Evolutionary conservation across 2,797 vertebrate species (phyloP).

Genomic region (Steatocranus sp.): DNA sequence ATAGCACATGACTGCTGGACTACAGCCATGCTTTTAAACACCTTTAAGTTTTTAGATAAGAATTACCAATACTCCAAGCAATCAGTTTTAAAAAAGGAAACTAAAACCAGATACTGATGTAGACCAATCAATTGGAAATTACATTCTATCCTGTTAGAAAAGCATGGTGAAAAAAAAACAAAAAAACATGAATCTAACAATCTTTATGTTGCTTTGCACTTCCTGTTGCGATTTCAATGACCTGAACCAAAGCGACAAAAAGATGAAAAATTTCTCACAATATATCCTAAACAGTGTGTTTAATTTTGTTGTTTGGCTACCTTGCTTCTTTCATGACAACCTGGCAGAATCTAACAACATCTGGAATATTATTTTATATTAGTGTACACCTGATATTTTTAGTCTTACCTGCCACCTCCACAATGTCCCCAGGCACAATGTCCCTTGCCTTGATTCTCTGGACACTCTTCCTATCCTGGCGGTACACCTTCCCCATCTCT

Average conservation of each 20-base stretch:
- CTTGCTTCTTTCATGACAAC: background rate
- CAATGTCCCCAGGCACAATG: constrained; percentile 94
- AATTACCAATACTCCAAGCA: background rate
- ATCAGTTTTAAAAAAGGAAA: background rate
- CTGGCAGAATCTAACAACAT: background rate
- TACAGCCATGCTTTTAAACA: background rate
- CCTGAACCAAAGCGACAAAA: background rate
- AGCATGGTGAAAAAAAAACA: background rate
- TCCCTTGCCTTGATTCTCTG: constrained; percentile 98
- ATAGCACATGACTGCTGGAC: background rate
- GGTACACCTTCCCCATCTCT: constrained; percentile 98
- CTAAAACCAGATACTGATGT: background rate
- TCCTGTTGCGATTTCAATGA: background rate
- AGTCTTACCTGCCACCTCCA: constrained; percentile 93
- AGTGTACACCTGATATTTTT: background rate
- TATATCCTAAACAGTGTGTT: background rate
- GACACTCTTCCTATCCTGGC: constrained; percentile 95
- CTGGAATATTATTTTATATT: background rate
- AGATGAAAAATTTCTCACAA: background rate
- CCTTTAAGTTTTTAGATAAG: background rate
- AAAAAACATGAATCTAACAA: background rate
- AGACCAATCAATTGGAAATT: background rate
- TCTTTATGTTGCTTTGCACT: background rate
- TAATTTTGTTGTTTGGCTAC: background rate
- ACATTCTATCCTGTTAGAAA: background rate